phyloP scores from a whole-genome alignment of 2,888 invertebrate genomes.

The Agrotis clavis region DNA sequence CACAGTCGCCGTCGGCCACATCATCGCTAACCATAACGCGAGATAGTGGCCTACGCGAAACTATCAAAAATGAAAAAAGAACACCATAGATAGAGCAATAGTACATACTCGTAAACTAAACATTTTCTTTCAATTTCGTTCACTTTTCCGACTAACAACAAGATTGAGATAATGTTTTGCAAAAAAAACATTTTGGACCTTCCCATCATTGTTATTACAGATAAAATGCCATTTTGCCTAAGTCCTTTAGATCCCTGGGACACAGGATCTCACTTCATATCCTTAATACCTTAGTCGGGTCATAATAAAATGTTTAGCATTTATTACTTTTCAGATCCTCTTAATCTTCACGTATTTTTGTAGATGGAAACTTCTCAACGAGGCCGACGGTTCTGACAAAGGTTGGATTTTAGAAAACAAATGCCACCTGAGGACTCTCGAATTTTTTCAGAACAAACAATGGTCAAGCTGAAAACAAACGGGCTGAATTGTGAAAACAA shows the following conservation, averaged over 20 bases:
- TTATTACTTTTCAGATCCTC: neutral
- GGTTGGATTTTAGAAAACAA: conserved; percentile 18
- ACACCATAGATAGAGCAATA: no score
- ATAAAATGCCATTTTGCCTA: neutral
- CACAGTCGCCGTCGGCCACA: no score
- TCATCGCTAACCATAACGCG: neutral
- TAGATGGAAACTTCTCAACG: neutral
- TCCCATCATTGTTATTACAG: neutral
- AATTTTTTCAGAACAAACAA: conserved; percentile 9
- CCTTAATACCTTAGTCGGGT: neutral
- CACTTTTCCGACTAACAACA: no score
- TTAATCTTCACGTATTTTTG: neutral
- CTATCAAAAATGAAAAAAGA: no score
- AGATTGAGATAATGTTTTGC: no score
- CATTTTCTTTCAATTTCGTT: no score
- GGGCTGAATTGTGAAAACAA: conserved; percentile 10
- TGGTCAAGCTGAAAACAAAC: neutral
- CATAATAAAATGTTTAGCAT: neutral
- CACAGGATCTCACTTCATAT: conserved; percentile 5
- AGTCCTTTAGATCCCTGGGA: neutral
- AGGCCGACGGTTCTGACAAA: conserved; percentile 3
- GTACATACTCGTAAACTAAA: no score
- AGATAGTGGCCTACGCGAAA: no score
- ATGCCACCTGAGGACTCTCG: neutral
- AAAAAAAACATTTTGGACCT: neutral